Evolutionary conservation across 2,797 vertebrate species (phyloP), one percentile per base, ranked within the genome.

Genomic region (Typhlichthys subterraneus): DNA sequence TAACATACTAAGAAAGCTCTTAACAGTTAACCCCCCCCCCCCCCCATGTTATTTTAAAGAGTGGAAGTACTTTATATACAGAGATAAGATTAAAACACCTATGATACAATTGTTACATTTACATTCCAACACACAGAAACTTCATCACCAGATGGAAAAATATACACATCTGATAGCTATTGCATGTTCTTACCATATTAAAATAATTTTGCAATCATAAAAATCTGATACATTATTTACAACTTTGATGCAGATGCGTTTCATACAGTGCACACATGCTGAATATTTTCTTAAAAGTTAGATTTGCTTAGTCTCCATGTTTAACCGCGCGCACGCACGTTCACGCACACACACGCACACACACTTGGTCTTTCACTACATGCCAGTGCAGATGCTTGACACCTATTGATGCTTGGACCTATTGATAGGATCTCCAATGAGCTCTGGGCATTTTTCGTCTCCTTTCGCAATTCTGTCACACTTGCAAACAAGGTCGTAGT

Each of bases 121-220:
- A 91, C 78, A 89, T 77, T 80, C 72, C 76, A 81, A 85, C 79
- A 85, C 79, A 85, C 82, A 71, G 64, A 82, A 61, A 57, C 81
- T 76, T 85, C 87, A 70, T 61, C 54, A 65, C 80, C 77, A 84
- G 84, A 82, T 59, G 33, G 83, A 88, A 88, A 93, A 91, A 91
- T 92, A 93, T 92, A 91, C 89, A 93, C 70, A 82, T 80, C 80
- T 82, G 78, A 87, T 85, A 82, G 85, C 85, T 88, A 80, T 76
- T 77, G 52, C 62, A 78, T 72, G 62, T 85, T 71, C 82, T 76
- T 76, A 81, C 87, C 89, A 94, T 97, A 95, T 94, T 95, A 96
- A 96, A 97, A 98, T 96, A 96, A 94, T 90, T 86, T 73, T 91
- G 92, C 93, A 94, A 93, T 95, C 92, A 95, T 95, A 97, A 95